phyloP scores from a whole-genome alignment of 2,113 vertebrate species.

The Laticauda colubrina region DNA sequence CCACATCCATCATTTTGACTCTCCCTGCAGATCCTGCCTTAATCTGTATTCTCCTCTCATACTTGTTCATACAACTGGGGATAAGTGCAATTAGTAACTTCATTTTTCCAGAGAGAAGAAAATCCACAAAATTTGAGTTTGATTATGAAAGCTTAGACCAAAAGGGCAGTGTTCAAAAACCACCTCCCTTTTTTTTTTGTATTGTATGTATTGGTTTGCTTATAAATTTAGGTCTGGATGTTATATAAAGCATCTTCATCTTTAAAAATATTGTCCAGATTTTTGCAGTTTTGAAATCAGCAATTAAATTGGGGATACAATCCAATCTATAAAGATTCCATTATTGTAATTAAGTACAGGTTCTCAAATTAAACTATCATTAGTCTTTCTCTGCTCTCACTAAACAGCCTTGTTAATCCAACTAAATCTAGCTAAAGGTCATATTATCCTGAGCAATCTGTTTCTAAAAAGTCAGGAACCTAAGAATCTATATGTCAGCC shows the following conservation, averaged over 20 bases:
- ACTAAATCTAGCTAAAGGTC: background rate
- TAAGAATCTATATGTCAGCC: background rate
- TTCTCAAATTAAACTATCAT: background rate
- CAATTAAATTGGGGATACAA: background rate
- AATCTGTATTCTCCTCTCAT: constrained; percentile 10
- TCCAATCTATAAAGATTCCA: accelerated
- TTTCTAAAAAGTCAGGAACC: background rate
- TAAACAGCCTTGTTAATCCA: background rate
- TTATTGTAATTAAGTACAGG: background rate
- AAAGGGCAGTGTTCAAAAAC: background rate
- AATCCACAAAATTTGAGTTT: background rate
- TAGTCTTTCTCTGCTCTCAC: background rate
- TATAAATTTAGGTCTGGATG: background rate
- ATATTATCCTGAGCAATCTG: background rate
- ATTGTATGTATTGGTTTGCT: constrained; percentile 4
- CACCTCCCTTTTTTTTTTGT: constrained; percentile 14
- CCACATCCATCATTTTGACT: background rate
- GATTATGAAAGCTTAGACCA: background rate
- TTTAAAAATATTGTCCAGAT: accelerated
- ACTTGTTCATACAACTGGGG: constrained; percentile 2
- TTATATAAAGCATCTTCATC: background rate
- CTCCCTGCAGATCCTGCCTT: background rate
- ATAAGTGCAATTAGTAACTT: background rate
- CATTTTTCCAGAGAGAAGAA: background rate
- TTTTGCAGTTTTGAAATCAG: background rate